A percentile compares a stretch with the other conserved stretches of the same genome.
These are phyloP conservation scores for Philereme vetulata DNA, from an alignment of 2,888 invertebrate species.

Conservation along the genomic window DNA sequence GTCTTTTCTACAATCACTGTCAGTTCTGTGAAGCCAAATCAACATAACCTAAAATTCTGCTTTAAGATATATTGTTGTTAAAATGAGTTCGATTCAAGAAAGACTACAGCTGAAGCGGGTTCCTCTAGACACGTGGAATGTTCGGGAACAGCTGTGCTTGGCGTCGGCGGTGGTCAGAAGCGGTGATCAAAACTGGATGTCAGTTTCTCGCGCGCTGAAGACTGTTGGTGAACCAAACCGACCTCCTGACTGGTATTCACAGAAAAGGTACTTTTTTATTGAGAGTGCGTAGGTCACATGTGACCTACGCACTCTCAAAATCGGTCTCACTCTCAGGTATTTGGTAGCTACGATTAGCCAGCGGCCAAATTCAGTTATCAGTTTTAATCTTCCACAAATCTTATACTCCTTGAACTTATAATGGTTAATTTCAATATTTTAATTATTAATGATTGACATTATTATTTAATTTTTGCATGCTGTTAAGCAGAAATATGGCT, in stretches of 20 bases:
- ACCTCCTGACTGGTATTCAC: constrained; percentile 94
- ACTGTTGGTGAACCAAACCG: constrained; percentile 90
- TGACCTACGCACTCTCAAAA: too few species aligned
- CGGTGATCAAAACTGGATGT: constrained; percentile 96
- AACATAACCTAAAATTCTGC: not conserved
- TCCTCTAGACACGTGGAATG: constrained; percentile 93
- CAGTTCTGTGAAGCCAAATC: not conserved
- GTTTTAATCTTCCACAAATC: too few species aligned
- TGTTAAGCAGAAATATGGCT: too few species aligned
- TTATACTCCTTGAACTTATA: too few species aligned
- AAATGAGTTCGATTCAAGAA: constrained; percentile 77
- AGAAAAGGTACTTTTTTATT: constrained; percentile 70
- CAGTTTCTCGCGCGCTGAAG: constrained; percentile 91
- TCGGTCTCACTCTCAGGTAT: too few species aligned
- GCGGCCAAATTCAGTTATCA: too few species aligned
- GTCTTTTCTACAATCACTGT: not conserved
- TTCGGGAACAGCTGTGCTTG: constrained; percentile 92
- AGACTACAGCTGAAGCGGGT: constrained; percentile 85
- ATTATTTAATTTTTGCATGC: too few species aligned
- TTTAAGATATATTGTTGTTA: not conserved
- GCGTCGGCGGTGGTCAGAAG: constrained; percentile 93
- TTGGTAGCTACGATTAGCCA: too few species aligned
- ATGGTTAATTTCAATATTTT: too few species aligned
- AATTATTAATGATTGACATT: too few species aligned
- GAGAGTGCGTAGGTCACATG: not conserved